Evolutionary conservation across 2,113 vertebrate species (phyloP).

Genomic region (Girardinichthys multiradiatus): DNA sequence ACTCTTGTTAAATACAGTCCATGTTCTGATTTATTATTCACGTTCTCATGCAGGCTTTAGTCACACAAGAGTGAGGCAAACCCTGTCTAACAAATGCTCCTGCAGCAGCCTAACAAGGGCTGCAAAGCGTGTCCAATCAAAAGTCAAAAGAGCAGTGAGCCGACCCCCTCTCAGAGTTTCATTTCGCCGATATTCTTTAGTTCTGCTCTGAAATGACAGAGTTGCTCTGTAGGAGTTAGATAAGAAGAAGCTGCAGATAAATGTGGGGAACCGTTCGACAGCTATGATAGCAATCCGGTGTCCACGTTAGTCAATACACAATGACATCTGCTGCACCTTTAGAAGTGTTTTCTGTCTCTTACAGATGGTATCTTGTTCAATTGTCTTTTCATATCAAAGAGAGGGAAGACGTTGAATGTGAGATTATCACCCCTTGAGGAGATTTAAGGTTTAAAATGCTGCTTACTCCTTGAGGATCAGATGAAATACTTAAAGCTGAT

Average conservation of each 20-base stretch:
- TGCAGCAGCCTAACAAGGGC: constrained; percentile 35
- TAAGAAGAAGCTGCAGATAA: constrained; percentile 53
- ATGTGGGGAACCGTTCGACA: constrained; percentile 52
- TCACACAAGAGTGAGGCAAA: constrained; percentile 52
- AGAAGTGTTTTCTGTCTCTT: constrained; percentile 42
- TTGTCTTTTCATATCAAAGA: constrained; percentile 41
- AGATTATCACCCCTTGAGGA: constrained; percentile 56
- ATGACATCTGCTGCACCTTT: constrained; percentile 47
- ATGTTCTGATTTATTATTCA: constrained; percentile 44
- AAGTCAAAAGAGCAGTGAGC: constrained; percentile 58
- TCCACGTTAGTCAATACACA: constrained; percentile 52
- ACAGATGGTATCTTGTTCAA: constrained; percentile 62
- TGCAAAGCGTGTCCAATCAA: constrained; percentile 58
- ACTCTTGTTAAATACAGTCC: constrained; percentile 21
- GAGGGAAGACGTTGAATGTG: constrained; percentile 41
- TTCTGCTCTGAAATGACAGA: constrained; percentile 33
- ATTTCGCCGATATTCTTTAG: constrained; percentile 22
- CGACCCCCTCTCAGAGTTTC: constrained; percentile 32
- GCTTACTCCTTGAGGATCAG: constrained; percentile 45
- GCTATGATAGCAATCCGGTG: constrained; percentile 59
- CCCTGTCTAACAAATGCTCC: constrained; percentile 42
- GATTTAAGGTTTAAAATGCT: constrained; percentile 49
- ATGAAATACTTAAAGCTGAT: constrained; percentile 49
- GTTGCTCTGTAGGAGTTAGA: constrained; percentile 48
- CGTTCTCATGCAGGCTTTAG: constrained; percentile 51